Percentiles rank a stretch among this genome's conserved stretches.
Conservation (phyloP, 2,797 vertebrate species). For the Psittacula derbiana region DNA sequence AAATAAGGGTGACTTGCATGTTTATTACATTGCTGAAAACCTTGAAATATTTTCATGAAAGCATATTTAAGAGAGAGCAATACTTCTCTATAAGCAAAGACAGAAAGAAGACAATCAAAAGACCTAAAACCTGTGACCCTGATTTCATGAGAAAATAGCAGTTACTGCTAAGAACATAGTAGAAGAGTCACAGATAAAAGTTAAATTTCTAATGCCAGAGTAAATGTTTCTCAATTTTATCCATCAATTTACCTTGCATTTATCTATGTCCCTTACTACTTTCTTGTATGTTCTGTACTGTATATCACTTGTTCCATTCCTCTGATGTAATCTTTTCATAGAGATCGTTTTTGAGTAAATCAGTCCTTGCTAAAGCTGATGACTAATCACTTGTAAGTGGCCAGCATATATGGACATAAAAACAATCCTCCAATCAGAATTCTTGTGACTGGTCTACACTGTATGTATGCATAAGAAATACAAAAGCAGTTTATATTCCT, state of each 20-base stretch:
- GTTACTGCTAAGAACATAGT: background rate
- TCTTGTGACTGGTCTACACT: background rate
- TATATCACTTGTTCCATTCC: background rate
- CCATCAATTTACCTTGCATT: background rate
- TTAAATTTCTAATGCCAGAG: background rate
- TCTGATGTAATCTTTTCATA: background rate
- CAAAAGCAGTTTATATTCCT: background rate
- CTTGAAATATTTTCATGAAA: background rate
- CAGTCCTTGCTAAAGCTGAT: background rate
- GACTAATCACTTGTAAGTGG: background rate
- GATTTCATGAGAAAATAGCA: background rate
- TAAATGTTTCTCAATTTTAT: background rate
- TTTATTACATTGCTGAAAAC: background rate
- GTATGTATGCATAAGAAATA: fast-evolving
- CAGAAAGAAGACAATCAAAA: background rate
- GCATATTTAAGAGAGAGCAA: background rate
- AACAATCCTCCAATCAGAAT: background rate
- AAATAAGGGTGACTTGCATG: background rate
- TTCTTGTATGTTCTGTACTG: background rate
- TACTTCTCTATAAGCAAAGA: background rate
- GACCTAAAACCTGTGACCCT: background rate
- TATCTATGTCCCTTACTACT: background rate
- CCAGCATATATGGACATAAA: background rate
- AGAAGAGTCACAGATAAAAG: background rate
- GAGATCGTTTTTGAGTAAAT: background rate